Base-by-base conservation (phyloP, 2,888 invertebrate genomes). In the Dynastes tityus region DNA sequence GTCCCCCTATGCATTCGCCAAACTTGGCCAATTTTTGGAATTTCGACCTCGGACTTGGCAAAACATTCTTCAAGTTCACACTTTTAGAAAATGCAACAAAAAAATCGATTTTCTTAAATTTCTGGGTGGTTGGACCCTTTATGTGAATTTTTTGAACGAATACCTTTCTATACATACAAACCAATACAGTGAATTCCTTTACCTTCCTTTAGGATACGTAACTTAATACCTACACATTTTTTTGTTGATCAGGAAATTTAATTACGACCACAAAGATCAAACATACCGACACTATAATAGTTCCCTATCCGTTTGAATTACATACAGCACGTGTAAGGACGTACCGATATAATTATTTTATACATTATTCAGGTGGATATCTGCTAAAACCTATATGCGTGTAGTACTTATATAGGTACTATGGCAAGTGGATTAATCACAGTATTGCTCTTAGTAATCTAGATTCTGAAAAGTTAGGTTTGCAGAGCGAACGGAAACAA, bases 401-500 rank as follows among this genome's bases (percentile, higher is more conserved):
- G 27, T 61, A 22, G 27, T 61, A 22, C 16, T n/a, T 51, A 51
- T 51, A 2, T 16, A 55, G 16, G 53, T 13, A 16, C 53, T 55
- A 2, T 6, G 22, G 29, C 61, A 61, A 61, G 61, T 61, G 61
- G 29, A 61, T 61, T 61, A 61, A 61, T 61, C 22, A 27, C 61
- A 61, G 29, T 61, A 61, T 61, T 61, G 61, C 27, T 61, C 61
- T 61, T 27, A 61, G 61, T 61, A 61, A 61, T 61, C 61, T 61
- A 61, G 61, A 61, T 61, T 61, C 61, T 61, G 61, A 29, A 61
- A 11, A 61, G 61, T 61, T 29, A 61, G 61, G 22, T 27, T 27
- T 61, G 29, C 40, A 13, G 40, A 40, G 45, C 45, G 40, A 67
- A 67, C 40, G 67, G 67, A 67, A 67, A 67, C 40, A 40, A 67